Conservation (phyloP, 2,888 invertebrate species). For the Eristalinus aeneus region DNA sequence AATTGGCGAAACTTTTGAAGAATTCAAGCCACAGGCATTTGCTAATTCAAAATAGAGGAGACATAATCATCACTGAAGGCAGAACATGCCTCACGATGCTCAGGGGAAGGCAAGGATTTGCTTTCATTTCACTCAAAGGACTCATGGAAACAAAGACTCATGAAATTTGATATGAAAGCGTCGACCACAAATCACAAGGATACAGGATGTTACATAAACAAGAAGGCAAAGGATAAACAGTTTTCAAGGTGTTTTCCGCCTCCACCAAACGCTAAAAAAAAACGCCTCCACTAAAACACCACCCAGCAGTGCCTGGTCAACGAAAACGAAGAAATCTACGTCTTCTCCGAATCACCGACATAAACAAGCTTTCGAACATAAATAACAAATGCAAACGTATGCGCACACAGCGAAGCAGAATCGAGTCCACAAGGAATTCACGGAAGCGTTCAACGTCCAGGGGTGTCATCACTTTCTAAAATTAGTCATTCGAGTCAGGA, state of each 20-base stretch:
- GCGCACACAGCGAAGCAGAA: not conserved
- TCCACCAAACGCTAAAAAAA: too few relatives aligned
- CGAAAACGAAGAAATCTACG: not conserved
- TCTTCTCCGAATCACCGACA: not conserved
- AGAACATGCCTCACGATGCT: too few relatives aligned
- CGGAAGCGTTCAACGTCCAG: not conserved
- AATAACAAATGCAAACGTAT: not conserved
- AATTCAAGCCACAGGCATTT: too few relatives aligned
- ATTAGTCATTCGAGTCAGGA: not conserved
- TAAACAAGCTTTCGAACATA: not conserved
- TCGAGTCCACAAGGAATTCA: not conserved
- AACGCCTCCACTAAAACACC: not conserved
- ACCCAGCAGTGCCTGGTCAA: not conserved
- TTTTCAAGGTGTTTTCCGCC: not conserved
- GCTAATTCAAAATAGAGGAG: too few relatives aligned
- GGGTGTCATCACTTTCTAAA: slow-evolving; percentile 35
- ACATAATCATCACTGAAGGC: too few relatives aligned
- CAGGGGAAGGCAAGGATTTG: not conserved
- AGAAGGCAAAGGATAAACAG: not conserved
- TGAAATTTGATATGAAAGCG: not conserved
- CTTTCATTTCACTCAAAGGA: not conserved
- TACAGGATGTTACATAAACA: not conserved
- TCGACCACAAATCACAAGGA: not conserved
- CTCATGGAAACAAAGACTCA: not conserved
- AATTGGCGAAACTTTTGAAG: too few relatives aligned